Conservation (phyloP, 2,797 vertebrate genomes). For the Zenarchopterus dispar region DNA sequence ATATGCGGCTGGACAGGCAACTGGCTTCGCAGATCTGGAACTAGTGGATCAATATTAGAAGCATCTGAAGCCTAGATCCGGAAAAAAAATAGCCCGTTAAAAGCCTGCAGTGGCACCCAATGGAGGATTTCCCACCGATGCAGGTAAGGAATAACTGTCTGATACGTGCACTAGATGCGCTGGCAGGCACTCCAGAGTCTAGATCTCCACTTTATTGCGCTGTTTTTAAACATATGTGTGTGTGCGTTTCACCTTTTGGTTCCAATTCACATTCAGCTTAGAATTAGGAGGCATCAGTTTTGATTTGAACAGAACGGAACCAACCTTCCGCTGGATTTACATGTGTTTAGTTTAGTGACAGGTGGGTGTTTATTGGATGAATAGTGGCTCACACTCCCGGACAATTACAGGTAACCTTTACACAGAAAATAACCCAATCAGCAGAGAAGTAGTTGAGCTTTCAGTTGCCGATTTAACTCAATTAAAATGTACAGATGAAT, state of each 20-base stretch:
- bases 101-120: conserved; percentile 45
- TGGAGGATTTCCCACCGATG: conserved; percentile 59
- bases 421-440: conserved; percentile 45
- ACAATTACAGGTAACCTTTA: conserved; percentile 31
- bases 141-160: conserved; percentile 59
- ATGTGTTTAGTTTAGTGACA: not conserved
- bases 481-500: not conserved
- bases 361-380: conserved; percentile 26
- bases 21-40: conserved; percentile 64
- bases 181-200: not conserved
- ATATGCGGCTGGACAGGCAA: conserved; percentile 53
- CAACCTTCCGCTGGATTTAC: not conserved
- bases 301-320: not conserved
- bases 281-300: not conserved
- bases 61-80: conserved; percentile 62
- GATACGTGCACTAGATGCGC: conserved; percentile 3
- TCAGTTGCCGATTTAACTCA: not conserved
- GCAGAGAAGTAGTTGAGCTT: not conserved
- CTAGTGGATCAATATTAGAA: conserved; percentile 69
- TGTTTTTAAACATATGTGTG: not conserved
- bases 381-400: conserved; percentile 18
- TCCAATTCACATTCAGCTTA: conserved; percentile 1
- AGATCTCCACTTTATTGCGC: not conserved
- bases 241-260: not conserved
- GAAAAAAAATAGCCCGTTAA: conserved; percentile 11